Evolutionary conservation across 2,797 vertebrate genomes (phyloP).

Genomic region (Masticophis lateralis): DNA sequence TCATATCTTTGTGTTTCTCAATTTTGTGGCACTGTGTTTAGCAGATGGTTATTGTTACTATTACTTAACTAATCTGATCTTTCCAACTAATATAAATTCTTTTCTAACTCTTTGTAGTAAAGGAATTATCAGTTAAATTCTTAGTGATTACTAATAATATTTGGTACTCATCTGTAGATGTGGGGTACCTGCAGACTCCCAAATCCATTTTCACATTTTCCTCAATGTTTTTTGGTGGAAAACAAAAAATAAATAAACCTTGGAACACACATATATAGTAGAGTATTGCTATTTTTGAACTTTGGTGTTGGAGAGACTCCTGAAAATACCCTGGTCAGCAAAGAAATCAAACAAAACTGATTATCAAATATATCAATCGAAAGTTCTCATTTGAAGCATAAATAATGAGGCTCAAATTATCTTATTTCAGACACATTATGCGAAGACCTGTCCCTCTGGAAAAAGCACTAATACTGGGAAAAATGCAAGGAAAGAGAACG

Average conservation of each 20-base stretch:
- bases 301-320: background rate
- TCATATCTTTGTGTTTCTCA: background rate
- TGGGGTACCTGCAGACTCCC: background rate
- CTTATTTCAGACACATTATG: background rate
- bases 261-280: background rate
- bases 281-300: background rate
- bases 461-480: background rate
- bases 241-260: background rate
- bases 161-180: background rate
- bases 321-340: background rate
- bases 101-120: background rate
- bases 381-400: background rate
- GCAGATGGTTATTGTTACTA: background rate
- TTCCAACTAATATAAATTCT: background rate
- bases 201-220: background rate
- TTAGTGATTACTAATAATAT: background rate
- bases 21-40: background rate
- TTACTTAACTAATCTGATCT: background rate
- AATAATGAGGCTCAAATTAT: background rate
- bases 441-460: background rate
- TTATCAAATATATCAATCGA: background rate
- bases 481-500: background rate
- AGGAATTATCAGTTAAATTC: background rate
- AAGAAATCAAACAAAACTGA: background rate
- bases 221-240: background rate